phyloP scores from a whole-genome alignment of 2,113 vertebrate species.

The Nycticorax nycticorax region DNA sequence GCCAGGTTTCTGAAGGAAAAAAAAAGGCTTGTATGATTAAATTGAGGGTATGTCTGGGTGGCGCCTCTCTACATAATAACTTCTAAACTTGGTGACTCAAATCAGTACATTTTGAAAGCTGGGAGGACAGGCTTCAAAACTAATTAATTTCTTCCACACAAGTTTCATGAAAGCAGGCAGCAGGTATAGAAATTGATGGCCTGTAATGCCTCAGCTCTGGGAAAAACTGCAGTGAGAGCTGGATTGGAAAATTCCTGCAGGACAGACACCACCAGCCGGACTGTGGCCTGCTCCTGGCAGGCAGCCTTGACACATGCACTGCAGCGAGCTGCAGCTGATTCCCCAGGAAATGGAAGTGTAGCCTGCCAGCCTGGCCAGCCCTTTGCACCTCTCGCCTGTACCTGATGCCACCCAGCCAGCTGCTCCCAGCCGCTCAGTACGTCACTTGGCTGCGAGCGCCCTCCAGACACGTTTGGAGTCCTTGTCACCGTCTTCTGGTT shows the following conservation, averaged over 20 bases:
- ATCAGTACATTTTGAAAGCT: neutral
- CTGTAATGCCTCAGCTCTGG: neutral
- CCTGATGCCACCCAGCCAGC: neutral
- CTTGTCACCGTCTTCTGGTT: neutral
- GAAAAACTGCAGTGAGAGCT: neutral
- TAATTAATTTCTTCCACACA: neutral
- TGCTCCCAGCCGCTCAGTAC: neutral
- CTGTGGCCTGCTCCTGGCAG: neutral
- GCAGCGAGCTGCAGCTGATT: neutral
- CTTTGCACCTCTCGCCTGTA: neutral
- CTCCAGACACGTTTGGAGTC: neutral
- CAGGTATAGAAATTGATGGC: neutral
- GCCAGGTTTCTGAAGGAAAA: neutral
- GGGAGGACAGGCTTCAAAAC: neutral
- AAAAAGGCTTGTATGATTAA: neutral
- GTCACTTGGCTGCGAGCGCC: neutral
- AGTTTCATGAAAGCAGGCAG: neutral
- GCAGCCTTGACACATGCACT: fast-evolving
- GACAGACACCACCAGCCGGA: neutral
- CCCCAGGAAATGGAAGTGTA: neutral
- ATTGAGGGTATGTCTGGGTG: neutral
- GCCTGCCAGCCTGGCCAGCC: neutral
- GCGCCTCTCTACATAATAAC: neutral
- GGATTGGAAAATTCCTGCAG: neutral
- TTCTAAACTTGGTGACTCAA: neutral